Conservation (phyloP, 2,797 vertebrate genomes). For the Vespertilio murinus region DNA sequence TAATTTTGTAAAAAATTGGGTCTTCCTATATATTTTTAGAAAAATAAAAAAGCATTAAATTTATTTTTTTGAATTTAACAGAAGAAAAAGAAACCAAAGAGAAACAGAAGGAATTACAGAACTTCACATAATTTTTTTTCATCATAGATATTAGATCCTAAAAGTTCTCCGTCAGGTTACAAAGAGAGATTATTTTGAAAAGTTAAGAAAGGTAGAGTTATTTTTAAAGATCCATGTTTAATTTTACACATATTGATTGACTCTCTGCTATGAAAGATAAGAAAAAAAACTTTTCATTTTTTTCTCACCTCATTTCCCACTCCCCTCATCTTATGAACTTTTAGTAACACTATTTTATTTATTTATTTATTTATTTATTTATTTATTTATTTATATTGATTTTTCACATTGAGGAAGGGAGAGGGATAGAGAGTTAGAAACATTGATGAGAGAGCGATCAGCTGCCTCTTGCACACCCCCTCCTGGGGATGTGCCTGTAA, state of each 20-base stretch:
- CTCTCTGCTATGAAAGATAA: constrained; percentile 74
- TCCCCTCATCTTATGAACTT: constrained; percentile 56
- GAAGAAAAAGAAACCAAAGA: constrained; percentile 60
- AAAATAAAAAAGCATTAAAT: constrained; percentile 65
- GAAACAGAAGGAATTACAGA: constrained; percentile 66
- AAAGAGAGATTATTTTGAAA: constrained; percentile 71
- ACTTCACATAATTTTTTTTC: constrained; percentile 67
- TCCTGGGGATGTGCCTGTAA: too few relatives aligned
- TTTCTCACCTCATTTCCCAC: constrained; percentile 60
- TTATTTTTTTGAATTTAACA: constrained; percentile 58
- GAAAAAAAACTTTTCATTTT: constrained; percentile 77
- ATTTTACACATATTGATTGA: constrained; percentile 74
- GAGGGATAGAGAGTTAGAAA: too few relatives aligned
- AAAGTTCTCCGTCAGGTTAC: constrained; percentile 70
- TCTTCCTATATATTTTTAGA: constrained; percentile 38
- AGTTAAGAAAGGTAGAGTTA: constrained; percentile 62
- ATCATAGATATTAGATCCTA: constrained; percentile 64
- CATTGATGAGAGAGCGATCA: too few relatives aligned
- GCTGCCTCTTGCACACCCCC: too few relatives aligned
- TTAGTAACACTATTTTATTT: constrained; percentile 28
- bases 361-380: too few relatives aligned
- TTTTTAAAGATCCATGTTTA: constrained; percentile 68
- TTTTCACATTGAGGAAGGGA: too few relatives aligned
- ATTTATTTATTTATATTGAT: too few relatives aligned
- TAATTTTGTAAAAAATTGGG: constrained; percentile 62